A percentile compares a stretch with the other conserved stretches of the same genome.
phyloP scores from a whole-genome alignment of 2,113 vertebrate species.

The Anser brachyrhynchus region DNA sequence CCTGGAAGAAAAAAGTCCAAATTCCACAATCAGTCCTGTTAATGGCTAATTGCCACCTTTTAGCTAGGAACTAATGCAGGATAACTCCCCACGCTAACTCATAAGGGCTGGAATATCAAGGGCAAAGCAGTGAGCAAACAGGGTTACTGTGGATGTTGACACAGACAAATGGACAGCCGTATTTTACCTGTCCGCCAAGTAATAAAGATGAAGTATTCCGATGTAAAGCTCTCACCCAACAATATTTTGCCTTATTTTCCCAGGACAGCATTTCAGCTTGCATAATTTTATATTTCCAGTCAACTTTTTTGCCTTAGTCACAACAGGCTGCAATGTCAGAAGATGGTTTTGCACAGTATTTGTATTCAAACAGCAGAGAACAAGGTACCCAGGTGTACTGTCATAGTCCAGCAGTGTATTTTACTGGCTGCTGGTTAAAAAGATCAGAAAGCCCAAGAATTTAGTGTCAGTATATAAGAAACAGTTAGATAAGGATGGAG shows the following conservation, averaged over 20 bases:
- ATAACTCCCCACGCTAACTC: not conserved
- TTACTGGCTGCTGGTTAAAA: not conserved
- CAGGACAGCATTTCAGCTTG: not conserved
- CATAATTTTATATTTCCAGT: not conserved
- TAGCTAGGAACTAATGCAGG: rapidly evolving
- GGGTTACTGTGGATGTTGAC: not conserved
- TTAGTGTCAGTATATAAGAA: not conserved
- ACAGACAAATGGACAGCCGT: not conserved
- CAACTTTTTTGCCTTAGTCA: not conserved
- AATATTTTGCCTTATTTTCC: not conserved
- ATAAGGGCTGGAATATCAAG: not conserved
- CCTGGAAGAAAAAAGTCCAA: not conserved
- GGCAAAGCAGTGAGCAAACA: not conserved
- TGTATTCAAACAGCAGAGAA: not conserved
- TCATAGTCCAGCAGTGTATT: not conserved
- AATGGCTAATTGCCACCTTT: not conserved
- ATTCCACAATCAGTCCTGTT: not conserved
- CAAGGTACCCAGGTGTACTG: not conserved
- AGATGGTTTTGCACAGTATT: not conserved
- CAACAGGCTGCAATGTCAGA: not conserved
- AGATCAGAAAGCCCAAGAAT: not conserved
- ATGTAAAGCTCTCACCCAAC: not conserved
- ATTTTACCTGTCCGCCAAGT: not conserved
- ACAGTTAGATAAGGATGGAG: not conserved
- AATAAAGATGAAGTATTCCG: not conserved